Conservation (phyloP, 2,888 invertebrate genomes). For the Coenonympha glycerion region DNA sequence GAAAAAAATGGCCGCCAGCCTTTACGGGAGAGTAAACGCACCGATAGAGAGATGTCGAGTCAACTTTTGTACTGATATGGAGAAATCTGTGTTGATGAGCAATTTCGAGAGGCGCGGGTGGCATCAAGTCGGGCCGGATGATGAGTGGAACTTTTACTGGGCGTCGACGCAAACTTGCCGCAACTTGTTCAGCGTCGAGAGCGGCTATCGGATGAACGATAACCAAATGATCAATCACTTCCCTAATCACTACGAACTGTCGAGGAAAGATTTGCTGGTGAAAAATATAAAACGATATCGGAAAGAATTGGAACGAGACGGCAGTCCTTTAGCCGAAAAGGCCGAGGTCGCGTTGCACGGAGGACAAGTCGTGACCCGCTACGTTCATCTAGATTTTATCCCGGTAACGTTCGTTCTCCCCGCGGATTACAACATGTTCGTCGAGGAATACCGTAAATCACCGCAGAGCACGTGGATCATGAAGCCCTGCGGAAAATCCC, state of each 20-base stretch:
- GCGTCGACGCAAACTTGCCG: slow-evolving; percentile 92
- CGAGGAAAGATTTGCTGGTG: slow-evolving; percentile 96
- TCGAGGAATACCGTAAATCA: slow-evolving; percentile 95
- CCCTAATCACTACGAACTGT: slow-evolving; percentile 96
- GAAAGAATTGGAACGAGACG: slow-evolving; percentile 93
- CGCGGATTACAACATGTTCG: slow-evolving; percentile 97
- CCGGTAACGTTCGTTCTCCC: slow-evolving; percentile 96
- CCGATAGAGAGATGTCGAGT: slow-evolving; percentile 33
- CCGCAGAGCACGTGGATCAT: slow-evolving; percentile 98
- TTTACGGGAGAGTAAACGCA: slow-evolving; percentile 65
- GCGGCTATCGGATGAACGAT: slow-evolving; percentile 93
- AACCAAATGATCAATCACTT: slow-evolving; percentile 97
- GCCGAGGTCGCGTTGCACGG: slow-evolving; percentile 61
- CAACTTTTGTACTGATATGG: slow-evolving; percentile 80
- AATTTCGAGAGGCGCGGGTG: slow-evolving; percentile 93
- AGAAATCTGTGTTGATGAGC: slow-evolving; percentile 91
- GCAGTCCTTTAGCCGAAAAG: slow-evolving; percentile 89
- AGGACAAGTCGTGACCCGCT: slow-evolving; percentile 82
- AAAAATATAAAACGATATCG: slow-evolving; percentile 97
- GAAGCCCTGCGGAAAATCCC: slow-evolving; percentile 97
- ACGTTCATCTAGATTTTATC: slow-evolving; percentile 91
- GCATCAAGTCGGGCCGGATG: slow-evolving; percentile 87
- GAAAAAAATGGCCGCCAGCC: slow-evolving; percentile 45
- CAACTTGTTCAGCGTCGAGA: slow-evolving; percentile 93
- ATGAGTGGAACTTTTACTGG: slow-evolving; percentile 98